Conservation (phyloP, 2,113 vertebrate genomes). For the Mastomys coucha region DNA sequence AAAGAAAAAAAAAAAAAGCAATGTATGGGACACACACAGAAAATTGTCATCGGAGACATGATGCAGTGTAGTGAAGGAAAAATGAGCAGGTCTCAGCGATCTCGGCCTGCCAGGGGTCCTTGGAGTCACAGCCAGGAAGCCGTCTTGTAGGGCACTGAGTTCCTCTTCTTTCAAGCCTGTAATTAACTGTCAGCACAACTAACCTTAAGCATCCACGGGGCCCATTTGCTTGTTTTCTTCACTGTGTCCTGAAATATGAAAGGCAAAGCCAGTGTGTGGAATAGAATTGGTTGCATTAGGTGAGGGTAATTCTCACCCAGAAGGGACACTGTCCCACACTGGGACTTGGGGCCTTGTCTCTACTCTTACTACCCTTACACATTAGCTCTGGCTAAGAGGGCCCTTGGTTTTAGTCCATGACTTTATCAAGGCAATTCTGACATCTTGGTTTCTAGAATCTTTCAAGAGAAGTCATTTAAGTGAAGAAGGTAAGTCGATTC, state of each 20-base stretch:
- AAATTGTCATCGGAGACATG: slow-evolving; percentile 38
- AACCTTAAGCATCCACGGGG: neutral
- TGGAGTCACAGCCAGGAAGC: slow-evolving; percentile 65
- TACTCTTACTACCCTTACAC: neutral
- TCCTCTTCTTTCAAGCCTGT: slow-evolving; percentile 43
- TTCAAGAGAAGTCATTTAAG: neutral
- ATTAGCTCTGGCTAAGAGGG: slow-evolving; percentile 8
- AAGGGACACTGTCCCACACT: slow-evolving; percentile 57
- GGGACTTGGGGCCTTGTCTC: slow-evolving; percentile 56
- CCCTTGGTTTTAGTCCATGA: neutral
- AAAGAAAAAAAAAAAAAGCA: slow-evolving; percentile 39
- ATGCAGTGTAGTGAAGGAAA: slow-evolving; percentile 55
- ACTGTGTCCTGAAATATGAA: slow-evolving; percentile 41
- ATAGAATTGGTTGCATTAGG: neutral
- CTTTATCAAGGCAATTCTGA: neutral
- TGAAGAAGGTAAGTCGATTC: neutral
- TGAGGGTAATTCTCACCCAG: neutral
- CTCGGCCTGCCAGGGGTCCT: slow-evolving; percentile 57
- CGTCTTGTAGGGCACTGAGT: slow-evolving; percentile 19
- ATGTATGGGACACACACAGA: neutral
- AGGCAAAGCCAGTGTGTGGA: neutral
- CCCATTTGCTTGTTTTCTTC: neutral
- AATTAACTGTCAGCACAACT: slow-evolving; percentile 47
- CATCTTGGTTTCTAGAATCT: slow-evolving; percentile 6
- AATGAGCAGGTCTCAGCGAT: slow-evolving; percentile 56